Base-by-base conservation (phyloP, 2,797 vertebrate species). In the Myoxocephalus aenaeus region DNA sequence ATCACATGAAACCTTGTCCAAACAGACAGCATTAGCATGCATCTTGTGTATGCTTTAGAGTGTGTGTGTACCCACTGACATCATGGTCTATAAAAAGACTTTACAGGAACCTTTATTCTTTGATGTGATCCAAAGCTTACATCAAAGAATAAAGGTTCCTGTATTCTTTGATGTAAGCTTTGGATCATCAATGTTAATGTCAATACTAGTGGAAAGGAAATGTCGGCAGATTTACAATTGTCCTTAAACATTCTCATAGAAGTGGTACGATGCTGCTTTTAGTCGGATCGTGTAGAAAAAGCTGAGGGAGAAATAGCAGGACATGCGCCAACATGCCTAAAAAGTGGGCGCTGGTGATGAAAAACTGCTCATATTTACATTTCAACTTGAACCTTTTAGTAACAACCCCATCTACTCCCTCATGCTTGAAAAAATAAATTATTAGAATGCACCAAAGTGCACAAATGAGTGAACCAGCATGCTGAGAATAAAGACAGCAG, bases 21-120 rank as follows among this genome's bases (percentile, higher is more conserved):
- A 72, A 85, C 90, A 80, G 44, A 79, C 74, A 44, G 92, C 92
- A 93, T 92, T 85, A 92, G 93, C 95, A 92, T 93, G 74, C 71
- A 66, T 54, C 59, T 92, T 91, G 9, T 34, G 46, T 61, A 25
- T 29, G 29, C 20, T n/a, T n/a, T n/a, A n/a, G n/a, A n/a, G 61
- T 32, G 46, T 50, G 10, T 15, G 50, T 53, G 34, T 20, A 36
- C 36, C 38, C 42, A 25, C 56, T 56, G 27, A 57, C 46, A 65
- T 66, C 63, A 20, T 50, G 32, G 22, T 57, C 56, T 75, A 64
- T 10, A 58, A 76, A 79, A 64, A 86, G 54, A 76, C 20, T 59
- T 36, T 44, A 58, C 54, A 65, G 22, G 40, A 2, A 32, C 10
- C 20, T 71, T 13, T 17, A 15, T 40, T 79, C 71, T 36, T 54